Percentiles rank a stretch among this genome's conserved stretches.
Conservation (phyloP, 2,797 vertebrate genomes). For the Acipenser oxyrinchus region DNA sequence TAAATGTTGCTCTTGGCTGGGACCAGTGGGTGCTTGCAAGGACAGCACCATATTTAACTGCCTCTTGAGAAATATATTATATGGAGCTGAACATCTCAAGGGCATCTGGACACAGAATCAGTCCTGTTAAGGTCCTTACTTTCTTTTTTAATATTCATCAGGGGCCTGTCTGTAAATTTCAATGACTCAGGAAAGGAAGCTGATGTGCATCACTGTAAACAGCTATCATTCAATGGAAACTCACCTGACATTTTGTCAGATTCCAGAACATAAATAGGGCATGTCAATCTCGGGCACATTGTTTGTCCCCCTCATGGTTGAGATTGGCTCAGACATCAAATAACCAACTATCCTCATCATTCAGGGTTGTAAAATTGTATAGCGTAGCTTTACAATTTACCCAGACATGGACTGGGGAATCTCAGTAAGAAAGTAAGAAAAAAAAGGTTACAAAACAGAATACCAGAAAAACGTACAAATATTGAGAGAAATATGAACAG, state of each 20-base stretch:
- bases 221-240: neutral
- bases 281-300: neutral
- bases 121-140: neutral
- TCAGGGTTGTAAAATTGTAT: neutral
- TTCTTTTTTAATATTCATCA: neutral
- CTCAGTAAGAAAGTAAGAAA: too few species aligned
- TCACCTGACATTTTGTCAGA: neutral
- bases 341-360: neutral
- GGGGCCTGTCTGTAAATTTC: neutral
- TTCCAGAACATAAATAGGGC: neutral
- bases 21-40: neutral
- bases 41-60: conserved; percentile 1
- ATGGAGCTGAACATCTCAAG: neutral
- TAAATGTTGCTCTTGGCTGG: neutral
- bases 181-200: neutral
- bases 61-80: neutral
- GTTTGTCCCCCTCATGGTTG: neutral
- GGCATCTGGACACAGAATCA: neutral
- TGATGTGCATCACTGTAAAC: neutral
- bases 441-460: too few species aligned
- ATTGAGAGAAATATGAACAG: too few species aligned
- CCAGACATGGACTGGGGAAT: too few species aligned
- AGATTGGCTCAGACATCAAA: neutral
- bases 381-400: too few species aligned
- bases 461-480: too few species aligned